These are phyloP conservation scores for Dissostichus mawsoni DNA, from an alignment of 2,113 vertebrate species.

Conservation along the genomic window DNA sequence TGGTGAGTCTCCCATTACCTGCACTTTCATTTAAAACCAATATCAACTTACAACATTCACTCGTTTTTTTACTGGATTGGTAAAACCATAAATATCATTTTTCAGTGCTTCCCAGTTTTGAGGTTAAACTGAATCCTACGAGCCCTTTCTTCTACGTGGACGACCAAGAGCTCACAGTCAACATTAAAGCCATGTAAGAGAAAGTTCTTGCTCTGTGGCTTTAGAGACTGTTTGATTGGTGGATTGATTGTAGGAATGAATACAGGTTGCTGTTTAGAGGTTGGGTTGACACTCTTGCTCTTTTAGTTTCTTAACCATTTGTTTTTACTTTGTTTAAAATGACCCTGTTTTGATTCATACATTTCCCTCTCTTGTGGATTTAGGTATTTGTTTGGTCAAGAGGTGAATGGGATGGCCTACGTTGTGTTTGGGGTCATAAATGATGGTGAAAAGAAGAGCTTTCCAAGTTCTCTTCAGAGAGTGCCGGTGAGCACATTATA, in stretches of 20 bases:
- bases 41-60: background rate
- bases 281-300: background rate
- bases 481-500: slow-evolving; percentile 70
- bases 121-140: slow-evolving; percentile 79
- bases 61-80: too few relatives aligned
- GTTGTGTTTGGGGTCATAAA: slow-evolving; percentile 86
- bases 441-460: slow-evolving; percentile 67
- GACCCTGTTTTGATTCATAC: background rate
- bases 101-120: slow-evolving; percentile 86
- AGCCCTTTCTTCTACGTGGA: slow-evolving; percentile 87
- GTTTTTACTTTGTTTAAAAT: background rate
- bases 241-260: background rate
- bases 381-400: slow-evolving; percentile 88
- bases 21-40: background rate
- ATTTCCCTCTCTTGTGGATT: slow-evolving; percentile 15
- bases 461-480: slow-evolving; percentile 82
- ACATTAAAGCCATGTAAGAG: slow-evolving; percentile 78
- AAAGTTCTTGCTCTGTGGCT: background rate
- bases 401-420: slow-evolving; percentile 81
- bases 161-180: slow-evolving; percentile 63
- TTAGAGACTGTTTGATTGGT: background rate
- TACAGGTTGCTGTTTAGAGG: background rate
- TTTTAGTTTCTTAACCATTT: background rate
- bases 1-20: slow-evolving; percentile 56
- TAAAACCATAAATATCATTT: background rate